Evolutionary conservation across 2,113 vertebrate genomes (phyloP).

Genomic region (Glaucomys volans): DNA sequence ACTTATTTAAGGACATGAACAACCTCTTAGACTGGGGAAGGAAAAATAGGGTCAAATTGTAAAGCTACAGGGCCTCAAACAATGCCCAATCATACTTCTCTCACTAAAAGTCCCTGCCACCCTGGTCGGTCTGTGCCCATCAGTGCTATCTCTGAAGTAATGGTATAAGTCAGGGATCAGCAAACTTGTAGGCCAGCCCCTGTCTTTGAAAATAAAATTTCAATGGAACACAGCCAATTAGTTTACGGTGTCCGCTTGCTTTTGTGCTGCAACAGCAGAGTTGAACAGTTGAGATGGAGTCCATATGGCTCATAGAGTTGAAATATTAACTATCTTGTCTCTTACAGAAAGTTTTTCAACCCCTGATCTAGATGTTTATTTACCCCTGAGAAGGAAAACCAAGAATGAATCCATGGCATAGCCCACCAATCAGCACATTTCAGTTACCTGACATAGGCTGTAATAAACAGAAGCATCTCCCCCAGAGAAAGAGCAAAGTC

Average conservation of each 20-base stretch:
- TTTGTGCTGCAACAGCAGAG: background rate
- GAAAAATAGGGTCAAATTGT: background rate
- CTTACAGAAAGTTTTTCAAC: background rate
- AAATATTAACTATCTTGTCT: background rate
- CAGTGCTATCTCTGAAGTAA: background rate
- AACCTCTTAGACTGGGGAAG: background rate
- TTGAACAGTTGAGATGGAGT: background rate
- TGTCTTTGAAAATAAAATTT: background rate
- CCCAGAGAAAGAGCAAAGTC: background rate
- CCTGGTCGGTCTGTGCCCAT: background rate
- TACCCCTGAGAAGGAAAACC: background rate
- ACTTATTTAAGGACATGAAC: background rate
- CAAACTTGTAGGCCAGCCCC: background rate
- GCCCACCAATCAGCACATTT: background rate
- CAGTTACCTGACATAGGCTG: background rate
- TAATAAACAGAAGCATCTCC: background rate
- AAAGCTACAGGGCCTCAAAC: background rate
- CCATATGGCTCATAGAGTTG: background rate
- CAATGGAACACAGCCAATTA: background rate
- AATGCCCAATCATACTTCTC: background rate
- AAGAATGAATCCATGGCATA: background rate
- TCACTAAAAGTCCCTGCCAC: background rate
- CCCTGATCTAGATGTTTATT: background rate
- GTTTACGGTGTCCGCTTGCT: background rate
- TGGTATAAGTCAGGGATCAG: background rate